Evolutionary conservation across 2,113 vertebrate species (phyloP), one percentile per base, ranked within the genome.

Genomic region (Balaeniceps rex): DNA sequence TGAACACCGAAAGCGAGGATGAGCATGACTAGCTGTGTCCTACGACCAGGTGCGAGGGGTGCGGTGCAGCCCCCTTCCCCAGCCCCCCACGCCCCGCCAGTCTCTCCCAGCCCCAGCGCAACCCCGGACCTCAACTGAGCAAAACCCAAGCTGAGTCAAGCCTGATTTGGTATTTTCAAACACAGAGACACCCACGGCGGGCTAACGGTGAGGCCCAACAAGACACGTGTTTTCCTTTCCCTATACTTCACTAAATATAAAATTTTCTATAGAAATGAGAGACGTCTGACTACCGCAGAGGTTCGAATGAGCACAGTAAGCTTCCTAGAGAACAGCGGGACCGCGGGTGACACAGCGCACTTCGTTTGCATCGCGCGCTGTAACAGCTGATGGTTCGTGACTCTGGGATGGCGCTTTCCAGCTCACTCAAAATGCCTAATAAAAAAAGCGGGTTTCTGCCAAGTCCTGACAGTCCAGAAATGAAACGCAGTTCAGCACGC

Each of bases 1-100:
- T 8, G 52, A 23, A 1, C 47, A n/a, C 7, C 3, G 9, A 1
- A 12, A 22, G 81, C 0, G 22, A 70, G 64, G 72, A 15, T 2
- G 19, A 29, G 34, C 22, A 7, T 8, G 64, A 4, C 87, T 4
- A 11, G 83, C 89, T 3, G 5, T 4, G 68, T 6, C 70, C 82
- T 79, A 12, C 19, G 1, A 4, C 0, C 15, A 3, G 33, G 3
- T 3, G 17, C 2, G 28, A 57, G 47, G 66, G 78, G 74, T 12
- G 19, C 6, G 4, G 38, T 5, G 40, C 49, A 31, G 47, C 63
- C 54, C 29, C 14, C 19, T 6, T 13, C 40, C 63, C 55, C 49
- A 36, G 57, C 52, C 38, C 36, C 33, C 10, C 3, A 51, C 51
- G 13, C n/a, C 42, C 17, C 3, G 4, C n/a, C 79, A 11, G 15